These are phyloP conservation scores for Bubo scandiacus DNA, from an alignment of 2,113 vertebrate species.

Conservation along the genomic window DNA sequence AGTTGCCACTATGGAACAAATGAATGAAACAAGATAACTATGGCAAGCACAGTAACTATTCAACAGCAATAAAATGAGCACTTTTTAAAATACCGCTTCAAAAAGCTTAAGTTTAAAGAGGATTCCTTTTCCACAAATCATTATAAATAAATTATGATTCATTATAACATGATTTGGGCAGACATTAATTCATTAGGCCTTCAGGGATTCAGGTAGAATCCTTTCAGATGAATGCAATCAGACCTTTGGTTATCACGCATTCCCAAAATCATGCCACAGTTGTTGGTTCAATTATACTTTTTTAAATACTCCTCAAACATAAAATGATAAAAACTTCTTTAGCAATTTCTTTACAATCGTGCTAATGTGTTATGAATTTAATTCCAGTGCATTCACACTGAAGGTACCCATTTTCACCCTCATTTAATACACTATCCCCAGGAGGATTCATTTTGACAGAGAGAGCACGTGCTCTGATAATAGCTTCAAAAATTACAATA, in stretches of 20 bases:
- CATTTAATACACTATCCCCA: background rate
- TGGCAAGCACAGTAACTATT: background rate
- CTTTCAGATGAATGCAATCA: background rate
- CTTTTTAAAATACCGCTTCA: background rate
- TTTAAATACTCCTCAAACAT: background rate
- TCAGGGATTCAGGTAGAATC: conserved; percentile 32
- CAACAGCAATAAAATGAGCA: background rate
- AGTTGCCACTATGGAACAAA: background rate
- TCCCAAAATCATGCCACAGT: background rate
- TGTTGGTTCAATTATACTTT: conserved; percentile 39
- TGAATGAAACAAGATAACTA: background rate
- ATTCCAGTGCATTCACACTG: background rate
- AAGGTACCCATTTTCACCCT: background rate
- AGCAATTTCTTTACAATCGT: background rate
- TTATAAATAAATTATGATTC: background rate
- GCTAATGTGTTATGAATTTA: background rate
- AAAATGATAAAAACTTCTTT: conserved; percentile 38
- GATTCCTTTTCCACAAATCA: background rate
- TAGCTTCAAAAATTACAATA: background rate
- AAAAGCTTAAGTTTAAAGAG: background rate
- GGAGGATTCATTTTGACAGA: background rate
- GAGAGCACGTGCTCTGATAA: background rate
- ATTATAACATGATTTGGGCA: conserved; percentile 13
- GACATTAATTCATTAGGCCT: conserved; percentile 20
- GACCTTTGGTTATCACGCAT: background rate